These are phyloP conservation scores for Muricea muricata DNA, from an alignment of 92 coral and sea anemone genomes.

Conservation along the genomic window DNA sequence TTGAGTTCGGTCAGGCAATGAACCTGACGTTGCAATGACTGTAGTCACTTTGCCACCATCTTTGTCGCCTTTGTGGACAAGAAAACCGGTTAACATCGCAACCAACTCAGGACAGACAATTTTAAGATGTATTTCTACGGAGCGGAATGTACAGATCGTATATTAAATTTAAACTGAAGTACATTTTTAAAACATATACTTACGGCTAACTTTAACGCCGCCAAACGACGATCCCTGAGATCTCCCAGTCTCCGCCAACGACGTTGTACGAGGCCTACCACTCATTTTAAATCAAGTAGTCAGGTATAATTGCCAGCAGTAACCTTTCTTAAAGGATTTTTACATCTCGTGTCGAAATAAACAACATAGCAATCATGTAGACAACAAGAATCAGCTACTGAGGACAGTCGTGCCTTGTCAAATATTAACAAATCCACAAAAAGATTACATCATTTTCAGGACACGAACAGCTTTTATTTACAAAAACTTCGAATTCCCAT, in stretches of 20 bases:
- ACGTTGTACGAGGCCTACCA: constrained; percentile 98
- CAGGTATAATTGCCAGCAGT: constrained; percentile 31
- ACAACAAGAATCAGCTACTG: background rate
- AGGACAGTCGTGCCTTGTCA: constrained; percentile 20
- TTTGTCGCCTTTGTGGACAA: constrained; percentile 88
- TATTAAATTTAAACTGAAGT: background rate
- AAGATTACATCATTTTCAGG: constrained; percentile 32
- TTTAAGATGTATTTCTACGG: constrained; percentile 7
- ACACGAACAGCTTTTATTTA: constrained; percentile 19
- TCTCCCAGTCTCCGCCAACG: constrained; percentile 94
- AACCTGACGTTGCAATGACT: constrained; percentile 98
- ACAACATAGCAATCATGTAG: constrained; percentile 29
- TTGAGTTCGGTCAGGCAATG: constrained; percentile 99
- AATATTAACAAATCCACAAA: constrained; percentile 23
- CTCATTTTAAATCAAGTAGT: constrained; percentile 82
- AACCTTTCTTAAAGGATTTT: constrained; percentile 57
- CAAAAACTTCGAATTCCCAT: background rate
- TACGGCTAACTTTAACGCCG: constrained; percentile 99
- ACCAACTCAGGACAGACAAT: background rate
- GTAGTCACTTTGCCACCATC: constrained; percentile 99
- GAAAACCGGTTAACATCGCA: background rate
- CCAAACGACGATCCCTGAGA: constrained; percentile 91
- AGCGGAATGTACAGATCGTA: background rate
- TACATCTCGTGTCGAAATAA: constrained; percentile 58
- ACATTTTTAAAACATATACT: constrained; percentile 69